A percentile compares a stretch with the other conserved stretches of the same genome.
These are phyloP conservation scores for Agrotis segetum DNA, from an alignment of 2,888 invertebrate species.

Conservation along the genomic window DNA sequence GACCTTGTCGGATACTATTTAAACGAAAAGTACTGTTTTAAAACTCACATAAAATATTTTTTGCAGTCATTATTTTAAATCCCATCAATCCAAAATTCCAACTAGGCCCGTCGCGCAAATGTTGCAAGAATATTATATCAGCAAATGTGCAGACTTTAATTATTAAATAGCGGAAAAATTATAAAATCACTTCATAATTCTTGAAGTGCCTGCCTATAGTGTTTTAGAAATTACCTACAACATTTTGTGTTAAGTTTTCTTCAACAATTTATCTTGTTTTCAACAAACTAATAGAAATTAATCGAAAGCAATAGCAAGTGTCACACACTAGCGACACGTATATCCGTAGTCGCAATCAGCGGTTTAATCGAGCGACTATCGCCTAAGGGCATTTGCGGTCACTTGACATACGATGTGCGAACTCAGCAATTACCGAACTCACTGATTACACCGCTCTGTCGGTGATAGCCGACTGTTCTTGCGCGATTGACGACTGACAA, in stretches of 20 bases:
- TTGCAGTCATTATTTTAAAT: too few relatives aligned
- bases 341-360: constrained; percentile 60
- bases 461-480: constrained; percentile 49
- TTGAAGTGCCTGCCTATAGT: not conserved
- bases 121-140: not conserved
- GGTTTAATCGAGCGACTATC: constrained; percentile 67
- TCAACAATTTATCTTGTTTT: constrained; percentile 5
- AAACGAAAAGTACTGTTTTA: constrained; percentile 1
- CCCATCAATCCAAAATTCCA: too few relatives aligned
- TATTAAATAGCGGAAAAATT: not conserved
- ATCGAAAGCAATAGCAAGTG: constrained; percentile 54
- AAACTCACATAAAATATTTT: not conserved
- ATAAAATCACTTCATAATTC: not conserved
- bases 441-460: constrained; percentile 65
- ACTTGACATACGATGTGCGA: constrained; percentile 82
- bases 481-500: constrained; percentile 57
- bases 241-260: too few relatives aligned
- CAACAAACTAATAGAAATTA: constrained; percentile 26
- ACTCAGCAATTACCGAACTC: constrained; percentile 78
- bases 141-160: not conserved
- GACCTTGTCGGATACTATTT: constrained; percentile 31
- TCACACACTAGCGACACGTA: constrained; percentile 58
- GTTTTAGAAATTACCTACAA: too few relatives aligned
- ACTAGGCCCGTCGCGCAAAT: not conserved
- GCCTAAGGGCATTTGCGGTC: constrained; percentile 68